Evolutionary conservation across 2,113 vertebrate genomes (phyloP).

Genomic region (Maccullochella peelii): DNA sequence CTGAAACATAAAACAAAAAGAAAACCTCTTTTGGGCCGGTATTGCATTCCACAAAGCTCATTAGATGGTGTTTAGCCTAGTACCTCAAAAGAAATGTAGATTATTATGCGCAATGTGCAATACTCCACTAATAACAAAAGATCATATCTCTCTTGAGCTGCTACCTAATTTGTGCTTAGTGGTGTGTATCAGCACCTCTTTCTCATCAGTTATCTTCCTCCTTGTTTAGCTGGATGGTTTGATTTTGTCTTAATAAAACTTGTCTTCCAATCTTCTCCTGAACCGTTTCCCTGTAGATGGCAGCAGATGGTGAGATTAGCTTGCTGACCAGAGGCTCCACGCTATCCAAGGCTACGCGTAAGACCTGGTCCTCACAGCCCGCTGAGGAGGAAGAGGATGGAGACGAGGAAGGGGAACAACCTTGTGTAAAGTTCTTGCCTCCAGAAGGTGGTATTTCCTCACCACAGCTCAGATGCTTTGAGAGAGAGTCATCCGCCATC

Average conservation of each 20-base stretch:
- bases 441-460: slow-evolving; percentile 61
- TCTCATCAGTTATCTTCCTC: not conserved
- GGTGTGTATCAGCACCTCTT: not conserved
- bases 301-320: slow-evolving; percentile 75
- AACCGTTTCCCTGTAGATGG: slow-evolving; percentile 68
- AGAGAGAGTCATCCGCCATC: slow-evolving; percentile 48
- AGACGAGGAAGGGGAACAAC: slow-evolving; percentile 54
- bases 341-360: slow-evolving; percentile 57
- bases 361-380: slow-evolving; percentile 70
- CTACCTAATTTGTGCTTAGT: not conserved
- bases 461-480: slow-evolving; percentile 43
- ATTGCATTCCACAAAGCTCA: not conserved
- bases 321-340: slow-evolving; percentile 65
- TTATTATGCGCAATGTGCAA: not conserved
- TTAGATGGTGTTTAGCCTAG: not conserved
- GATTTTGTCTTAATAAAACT: not conserved
- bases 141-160: no score
- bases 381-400: slow-evolving; percentile 55
- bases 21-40: not conserved
- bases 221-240: not conserved
- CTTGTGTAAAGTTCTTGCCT: slow-evolving; percentile 39
- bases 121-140: not conserved
- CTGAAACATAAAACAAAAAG: not conserved
- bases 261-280: slow-evolving; percentile 10
- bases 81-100: no score